Evolutionary conservation across 2,797 vertebrate species (phyloP).

Genomic region (Botia kubotai): DNA sequence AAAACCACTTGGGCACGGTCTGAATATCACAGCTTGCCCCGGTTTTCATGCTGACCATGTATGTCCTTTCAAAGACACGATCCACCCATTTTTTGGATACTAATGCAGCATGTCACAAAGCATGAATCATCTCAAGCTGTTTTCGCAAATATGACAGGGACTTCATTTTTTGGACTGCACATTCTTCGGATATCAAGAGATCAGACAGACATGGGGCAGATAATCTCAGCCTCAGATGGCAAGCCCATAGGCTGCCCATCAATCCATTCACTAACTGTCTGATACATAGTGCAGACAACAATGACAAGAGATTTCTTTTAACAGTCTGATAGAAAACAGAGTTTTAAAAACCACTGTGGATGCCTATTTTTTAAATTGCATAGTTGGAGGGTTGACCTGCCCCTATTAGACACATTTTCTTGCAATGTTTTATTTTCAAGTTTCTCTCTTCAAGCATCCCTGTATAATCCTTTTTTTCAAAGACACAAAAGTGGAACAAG

Average conservation of each 20-base stretch:
- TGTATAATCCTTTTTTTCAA: no score
- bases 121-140: conserved; percentile 34
- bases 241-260: not conserved
- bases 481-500: no score
- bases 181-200: not conserved
- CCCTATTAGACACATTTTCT: no score
- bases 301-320: no score
- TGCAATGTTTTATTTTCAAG: no score
- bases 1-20: conserved; percentile 2
- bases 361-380: no score
- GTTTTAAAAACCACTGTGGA: no score
- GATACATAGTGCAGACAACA: no score
- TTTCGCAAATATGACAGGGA: not conserved
- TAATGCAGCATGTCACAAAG: conserved; percentile 12
- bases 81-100: conserved; percentile 14
- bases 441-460: no score
- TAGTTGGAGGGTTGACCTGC: no score
- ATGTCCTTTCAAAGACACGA: not conserved
- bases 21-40: not conserved
- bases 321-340: no score
- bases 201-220: not conserved
- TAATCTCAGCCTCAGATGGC: not conserved
- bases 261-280: not conserved
- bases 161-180: not conserved
- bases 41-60: conserved; percentile 4